Evolutionary conservation across 1,140 invertebrate genomes (phyloP).

Genomic region (Plutomurus gul): DNA sequence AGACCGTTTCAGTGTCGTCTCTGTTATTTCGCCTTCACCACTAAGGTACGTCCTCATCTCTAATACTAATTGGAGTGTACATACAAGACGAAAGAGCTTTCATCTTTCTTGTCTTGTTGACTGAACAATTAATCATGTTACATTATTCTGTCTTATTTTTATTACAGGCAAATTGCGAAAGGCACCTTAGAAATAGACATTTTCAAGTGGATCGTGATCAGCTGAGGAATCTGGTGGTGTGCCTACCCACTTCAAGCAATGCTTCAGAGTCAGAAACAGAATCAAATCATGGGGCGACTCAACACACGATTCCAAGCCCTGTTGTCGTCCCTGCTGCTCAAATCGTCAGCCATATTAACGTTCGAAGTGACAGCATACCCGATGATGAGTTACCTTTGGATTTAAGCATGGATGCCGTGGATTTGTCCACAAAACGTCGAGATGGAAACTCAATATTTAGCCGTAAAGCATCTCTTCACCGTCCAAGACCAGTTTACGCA

Average conservation of each 20-base stretch:
- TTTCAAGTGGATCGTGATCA: slow-evolving; percentile 81
- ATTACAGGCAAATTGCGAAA: slow-evolving; percentile 75
- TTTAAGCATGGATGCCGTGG: slow-evolving; percentile 79
- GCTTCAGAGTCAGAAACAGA: slow-evolving; percentile 61
- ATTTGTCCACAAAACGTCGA: slow-evolving; percentile 75
- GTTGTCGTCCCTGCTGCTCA: neutral
- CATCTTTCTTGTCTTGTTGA: neutral
- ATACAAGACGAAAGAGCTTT: neutral
- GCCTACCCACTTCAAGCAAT: slow-evolving; percentile 80
- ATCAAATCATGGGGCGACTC: slow-evolving; percentile 35
- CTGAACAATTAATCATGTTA: neutral
- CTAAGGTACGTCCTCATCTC: slow-evolving; percentile 66
- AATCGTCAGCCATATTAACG: slow-evolving; percentile 28
- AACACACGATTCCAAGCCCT: neutral
- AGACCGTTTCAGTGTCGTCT: slow-evolving; percentile 90
- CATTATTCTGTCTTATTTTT: slow-evolving; percentile 45
- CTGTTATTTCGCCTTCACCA: slow-evolving; percentile 95
- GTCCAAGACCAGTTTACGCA: slow-evolving; percentile 45
- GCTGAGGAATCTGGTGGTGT: slow-evolving; percentile 81
- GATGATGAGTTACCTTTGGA: slow-evolving; percentile 69
- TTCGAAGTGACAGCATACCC: slow-evolving; percentile 48
- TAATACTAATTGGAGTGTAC: neutral
- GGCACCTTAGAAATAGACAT: slow-evolving; percentile 88
- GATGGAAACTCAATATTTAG: slow-evolving; percentile 43
- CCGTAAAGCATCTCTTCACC: slow-evolving; percentile 40